Evolutionary conservation across 1,140 invertebrate species (phyloP).

Genomic region (Camponotus floridanus): DNA sequence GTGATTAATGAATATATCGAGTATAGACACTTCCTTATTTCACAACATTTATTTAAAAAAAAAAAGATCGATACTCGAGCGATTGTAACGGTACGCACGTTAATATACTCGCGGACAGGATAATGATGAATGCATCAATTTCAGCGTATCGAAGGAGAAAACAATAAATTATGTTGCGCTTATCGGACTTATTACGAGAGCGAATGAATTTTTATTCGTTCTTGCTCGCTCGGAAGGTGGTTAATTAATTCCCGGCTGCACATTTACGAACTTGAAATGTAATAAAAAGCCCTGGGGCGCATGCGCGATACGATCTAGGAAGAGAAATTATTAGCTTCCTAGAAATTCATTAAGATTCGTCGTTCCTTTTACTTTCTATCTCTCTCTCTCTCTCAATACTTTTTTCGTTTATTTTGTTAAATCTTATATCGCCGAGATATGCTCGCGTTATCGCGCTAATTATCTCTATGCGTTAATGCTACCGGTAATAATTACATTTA

Average conservation of each 20-base stretch:
- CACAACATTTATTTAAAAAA: not conserved
- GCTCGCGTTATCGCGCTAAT: constrained; percentile 2
- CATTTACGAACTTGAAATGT: constrained; percentile 50
- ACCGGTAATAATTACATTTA: constrained; percentile 51
- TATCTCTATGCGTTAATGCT: constrained; percentile 38
- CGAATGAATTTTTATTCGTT: constrained; percentile 18
- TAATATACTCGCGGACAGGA: not conserved
- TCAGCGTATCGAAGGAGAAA: constrained; percentile 30
- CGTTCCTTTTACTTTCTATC: constrained; percentile 1
- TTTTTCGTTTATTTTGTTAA: constrained; percentile 35
- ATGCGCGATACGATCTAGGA: constrained; percentile 41
- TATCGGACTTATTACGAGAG: constrained; percentile 45
- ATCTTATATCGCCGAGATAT: not conserved
- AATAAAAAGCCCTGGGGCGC: constrained; percentile 39
- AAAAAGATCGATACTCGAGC: not conserved
- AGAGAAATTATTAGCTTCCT: constrained; percentile 58
- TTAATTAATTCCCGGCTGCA: constrained; percentile 47
- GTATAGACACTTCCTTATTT: constrained; percentile 7
- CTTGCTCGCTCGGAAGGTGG: constrained; percentile 18
- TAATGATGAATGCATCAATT: constrained; percentile 46
- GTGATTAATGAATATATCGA: not conserved
- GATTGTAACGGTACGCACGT: constrained; percentile 4
- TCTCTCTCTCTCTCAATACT: not conserved
- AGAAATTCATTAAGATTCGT: constrained; percentile 55
- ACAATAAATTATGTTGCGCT: constrained; percentile 50